phyloP scores from a whole-genome alignment of 1,140 invertebrate genomes.

The Drosophila seguyi region DNA sequence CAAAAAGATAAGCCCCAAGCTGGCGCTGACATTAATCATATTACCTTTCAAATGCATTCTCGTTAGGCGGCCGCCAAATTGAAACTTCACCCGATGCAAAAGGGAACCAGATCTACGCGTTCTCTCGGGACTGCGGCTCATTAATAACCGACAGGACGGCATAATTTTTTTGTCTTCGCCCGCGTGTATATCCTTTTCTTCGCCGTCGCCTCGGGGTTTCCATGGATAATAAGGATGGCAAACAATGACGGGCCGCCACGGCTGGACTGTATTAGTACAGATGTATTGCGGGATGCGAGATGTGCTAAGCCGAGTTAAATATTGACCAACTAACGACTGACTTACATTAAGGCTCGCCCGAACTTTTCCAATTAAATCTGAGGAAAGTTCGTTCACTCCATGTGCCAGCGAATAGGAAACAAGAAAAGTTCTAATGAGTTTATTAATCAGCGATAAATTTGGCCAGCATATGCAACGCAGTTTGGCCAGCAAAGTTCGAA shows the following conservation, averaged over 20 bases:
- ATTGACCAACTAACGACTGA: slow-evolving; percentile 45
- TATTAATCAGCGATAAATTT: slow-evolving; percentile 75
- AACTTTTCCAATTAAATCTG: slow-evolving; percentile 78
- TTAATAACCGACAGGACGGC: slow-evolving; percentile 59
- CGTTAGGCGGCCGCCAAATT: slow-evolving; percentile 47
- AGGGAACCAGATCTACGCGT: slow-evolving; percentile 12
- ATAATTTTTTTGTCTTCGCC: slow-evolving; percentile 58
- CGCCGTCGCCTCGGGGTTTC: slow-evolving; percentile 25
- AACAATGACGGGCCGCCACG: slow-evolving; percentile 24
- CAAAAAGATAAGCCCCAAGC: slow-evolving; percentile 32
- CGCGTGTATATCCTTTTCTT: slow-evolving; percentile 28
- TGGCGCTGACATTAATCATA: slow-evolving; percentile 53
- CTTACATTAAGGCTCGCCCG: slow-evolving; percentile 14
- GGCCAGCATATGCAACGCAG: slow-evolving; percentile 27
- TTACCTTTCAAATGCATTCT: slow-evolving; percentile 54
- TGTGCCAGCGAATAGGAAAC: slow-evolving; percentile 47
- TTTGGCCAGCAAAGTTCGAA: slow-evolving; percentile 12
- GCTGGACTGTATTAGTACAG: slow-evolving; percentile 8
- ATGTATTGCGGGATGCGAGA: slow-evolving; percentile 7
- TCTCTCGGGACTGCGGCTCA: slow-evolving; percentile 33
- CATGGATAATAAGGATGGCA: slow-evolving; percentile 27
- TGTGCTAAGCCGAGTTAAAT: slow-evolving; percentile 21
- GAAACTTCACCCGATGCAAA: slow-evolving; percentile 48
- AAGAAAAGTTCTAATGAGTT: slow-evolving; percentile 79
- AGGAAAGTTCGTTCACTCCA: slow-evolving; percentile 35